A percentile compares a stretch with the other conserved stretches of the same genome.
Evolutionary conservation across 2,113 vertebrate genomes (phyloP).

Genomic region (Barnardius zonarius): DNA sequence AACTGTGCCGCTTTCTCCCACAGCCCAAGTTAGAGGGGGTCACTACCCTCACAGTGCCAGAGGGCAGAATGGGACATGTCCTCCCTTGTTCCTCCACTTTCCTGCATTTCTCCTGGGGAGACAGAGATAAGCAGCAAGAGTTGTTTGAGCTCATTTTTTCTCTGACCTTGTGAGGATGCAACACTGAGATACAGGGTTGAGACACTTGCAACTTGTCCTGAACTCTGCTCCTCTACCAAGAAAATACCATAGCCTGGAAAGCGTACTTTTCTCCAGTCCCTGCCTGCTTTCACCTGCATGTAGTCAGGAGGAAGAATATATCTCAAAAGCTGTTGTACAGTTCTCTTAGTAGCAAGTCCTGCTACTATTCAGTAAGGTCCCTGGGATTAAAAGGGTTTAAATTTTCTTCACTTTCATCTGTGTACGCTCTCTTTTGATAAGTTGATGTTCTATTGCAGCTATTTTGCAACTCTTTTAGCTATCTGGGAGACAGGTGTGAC

Average conservation of each 20-base stretch:
- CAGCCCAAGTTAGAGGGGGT: neutral
- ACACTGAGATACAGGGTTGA: neutral
- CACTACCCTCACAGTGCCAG: neutral
- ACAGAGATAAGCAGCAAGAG: neutral
- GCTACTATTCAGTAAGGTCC: neutral
- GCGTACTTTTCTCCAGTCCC: neutral
- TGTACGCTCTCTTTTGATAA: neutral
- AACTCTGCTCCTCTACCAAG: neutral
- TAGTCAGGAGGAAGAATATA: neutral
- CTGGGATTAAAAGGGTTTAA: neutral
- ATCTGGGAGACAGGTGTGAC: neutral
- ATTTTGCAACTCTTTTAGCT: neutral
- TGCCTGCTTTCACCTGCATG: neutral
- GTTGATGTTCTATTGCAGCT: neutral
- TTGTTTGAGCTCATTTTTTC: neutral
- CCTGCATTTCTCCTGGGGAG: neutral
- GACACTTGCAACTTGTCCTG: neutral
- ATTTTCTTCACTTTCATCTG: neutral
- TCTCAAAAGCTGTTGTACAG: neutral
- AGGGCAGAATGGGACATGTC: rapidly evolving
- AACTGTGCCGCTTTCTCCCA: neutral
- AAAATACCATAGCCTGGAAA: neutral
- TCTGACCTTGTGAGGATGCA: neutral
- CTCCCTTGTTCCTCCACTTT: neutral
- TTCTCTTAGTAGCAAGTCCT: neutral